Evolutionary conservation across 2,113 vertebrate species (phyloP).

Genomic region (Pyrgilauda ruficollis): DNA sequence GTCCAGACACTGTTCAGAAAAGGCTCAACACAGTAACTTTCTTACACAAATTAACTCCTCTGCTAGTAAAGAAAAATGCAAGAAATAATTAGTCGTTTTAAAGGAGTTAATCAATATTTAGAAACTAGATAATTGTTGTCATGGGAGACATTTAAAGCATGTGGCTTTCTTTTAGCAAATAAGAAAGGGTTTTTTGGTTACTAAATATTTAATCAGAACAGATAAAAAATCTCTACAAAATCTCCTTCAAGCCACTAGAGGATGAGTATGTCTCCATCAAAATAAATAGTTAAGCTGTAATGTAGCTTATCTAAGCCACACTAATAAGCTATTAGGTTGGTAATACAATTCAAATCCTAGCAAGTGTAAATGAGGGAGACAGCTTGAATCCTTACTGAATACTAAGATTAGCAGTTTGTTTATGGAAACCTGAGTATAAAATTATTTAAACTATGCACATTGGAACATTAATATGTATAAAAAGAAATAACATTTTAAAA

Average conservation of each 20-base stretch:
- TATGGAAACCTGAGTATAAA: not conserved
- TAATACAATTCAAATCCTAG: slow-evolving; percentile 51
- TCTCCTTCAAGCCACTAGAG: slow-evolving; percentile 29
- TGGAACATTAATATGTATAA: not conserved
- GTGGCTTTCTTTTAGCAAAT: not conserved
- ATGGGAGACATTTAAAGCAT: not conserved
- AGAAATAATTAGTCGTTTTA: not conserved
- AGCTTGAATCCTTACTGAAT: not conserved
- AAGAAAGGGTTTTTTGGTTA: not conserved
- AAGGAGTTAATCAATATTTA: not conserved
- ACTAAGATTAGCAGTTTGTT: not conserved
- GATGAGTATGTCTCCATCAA: slow-evolving; percentile 43
- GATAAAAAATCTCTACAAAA: not conserved
- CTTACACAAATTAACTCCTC: not conserved
- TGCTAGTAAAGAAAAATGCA: not conserved
- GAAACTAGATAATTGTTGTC: not conserved
- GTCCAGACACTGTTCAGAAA: not conserved
- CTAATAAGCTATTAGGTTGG: slow-evolving; percentile 41
- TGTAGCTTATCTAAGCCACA: slow-evolving; percentile 38
- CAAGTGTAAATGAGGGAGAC: slow-evolving; percentile 10
- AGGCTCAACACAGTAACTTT: not conserved
- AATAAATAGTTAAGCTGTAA: slow-evolving; percentile 48
- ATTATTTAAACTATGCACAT: not conserved
- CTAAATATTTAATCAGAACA: slow-evolving; percentile 56
- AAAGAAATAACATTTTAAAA: not conserved